Percentiles rank a stretch among this genome's conserved stretches.
phyloP scores from a whole-genome alignment of 37 sponge, comb jelly and placozoan genomes.

The Halisarca cf. caerulea region DNA sequence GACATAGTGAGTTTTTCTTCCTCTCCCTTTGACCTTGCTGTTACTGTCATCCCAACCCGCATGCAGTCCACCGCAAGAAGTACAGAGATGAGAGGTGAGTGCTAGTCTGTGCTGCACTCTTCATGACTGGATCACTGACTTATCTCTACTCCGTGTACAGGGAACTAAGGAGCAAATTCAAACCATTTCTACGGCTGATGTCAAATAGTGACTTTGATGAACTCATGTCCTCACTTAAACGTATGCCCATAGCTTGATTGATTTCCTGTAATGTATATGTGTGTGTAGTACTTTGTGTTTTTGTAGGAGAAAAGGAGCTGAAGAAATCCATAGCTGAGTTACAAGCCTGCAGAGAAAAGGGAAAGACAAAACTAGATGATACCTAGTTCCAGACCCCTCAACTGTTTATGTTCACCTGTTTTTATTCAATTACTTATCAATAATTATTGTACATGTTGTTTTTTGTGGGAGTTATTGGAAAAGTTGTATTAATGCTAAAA shows the following conservation, averaged over 20 bases:
- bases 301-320: constrained; percentile 60
- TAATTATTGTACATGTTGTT: too few species aligned
- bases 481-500: too few species aligned
- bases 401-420: too few species aligned
- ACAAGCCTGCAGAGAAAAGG: constrained; percentile 56
- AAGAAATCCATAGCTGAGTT: constrained; percentile 64
- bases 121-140: too few species aligned
- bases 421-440: too few species aligned
- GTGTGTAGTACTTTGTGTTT: neutral
- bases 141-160: too few species aligned
- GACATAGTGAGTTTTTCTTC: constrained; percentile 16
- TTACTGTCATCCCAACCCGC: neutral
- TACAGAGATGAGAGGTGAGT: neutral
- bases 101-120: constrained; percentile 28
- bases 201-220: constrained; percentile 62
- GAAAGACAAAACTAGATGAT: constrained; percentile 74
- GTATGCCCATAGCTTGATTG: too few species aligned
- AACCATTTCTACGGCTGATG: constrained; percentile 61
- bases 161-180: constrained; percentile 55
- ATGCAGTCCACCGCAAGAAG: constrained; percentile 12
- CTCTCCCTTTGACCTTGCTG: neutral
- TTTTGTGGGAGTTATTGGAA: too few species aligned
- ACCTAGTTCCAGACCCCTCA: too few species aligned
- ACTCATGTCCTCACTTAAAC: constrained; percentile 62
- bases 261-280: neutral